Base-by-base conservation (phyloP, 2,888 invertebrate genomes). In the Scaptomyza tumidula region DNA sequence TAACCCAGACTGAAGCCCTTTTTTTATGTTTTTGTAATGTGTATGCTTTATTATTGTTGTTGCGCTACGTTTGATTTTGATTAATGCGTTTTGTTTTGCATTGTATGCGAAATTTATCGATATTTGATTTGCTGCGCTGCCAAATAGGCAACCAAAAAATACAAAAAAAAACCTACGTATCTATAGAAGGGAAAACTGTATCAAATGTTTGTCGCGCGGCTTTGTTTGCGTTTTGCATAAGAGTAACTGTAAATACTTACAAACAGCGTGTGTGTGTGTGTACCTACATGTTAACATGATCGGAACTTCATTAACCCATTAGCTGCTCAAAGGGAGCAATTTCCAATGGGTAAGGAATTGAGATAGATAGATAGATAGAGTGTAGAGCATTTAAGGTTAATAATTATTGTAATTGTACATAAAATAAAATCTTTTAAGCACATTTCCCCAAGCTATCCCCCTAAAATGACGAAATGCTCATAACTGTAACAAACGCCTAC, bases 221-320 rank as follows among this genome's bases (percentile, higher is more conserved):
- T 85, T 87, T 83, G 82, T 83, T 87, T 83, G 88, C 77, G 71
- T 83, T 83, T 87, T 87, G 86, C 83, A 87, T 83, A 83, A 81
- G 64, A 62, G 52, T 55, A 62, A 63, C 44, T 41, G 14, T 55
- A 27, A 16, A n/a, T 35, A 13, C 24, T 9, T 39, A 14, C 33
- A 48, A 48, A 11, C 11, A 37, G 19, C 2, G 19, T 19, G 37
- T 46, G 24, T 16, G 46, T 14, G 19, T 39, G 33, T 55, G 56
- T 37, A 13, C 11, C 57, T 39, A 39, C 54, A 61, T 67, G 62
- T 62, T 62, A 54, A 72, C 77, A 75, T 43, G 35, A 53, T 55
- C n/a, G 59, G 54, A 60, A 72, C 73, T 72, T 54, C 59, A 77
- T 75, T 77, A 75, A 72, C 54, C 43, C 49, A 55, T 61, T 65